Conservation (phyloP, 30 jellyfish, hydroid and myxozoan genomes). For the Hydractinia symbiolongicarpus region DNA sequence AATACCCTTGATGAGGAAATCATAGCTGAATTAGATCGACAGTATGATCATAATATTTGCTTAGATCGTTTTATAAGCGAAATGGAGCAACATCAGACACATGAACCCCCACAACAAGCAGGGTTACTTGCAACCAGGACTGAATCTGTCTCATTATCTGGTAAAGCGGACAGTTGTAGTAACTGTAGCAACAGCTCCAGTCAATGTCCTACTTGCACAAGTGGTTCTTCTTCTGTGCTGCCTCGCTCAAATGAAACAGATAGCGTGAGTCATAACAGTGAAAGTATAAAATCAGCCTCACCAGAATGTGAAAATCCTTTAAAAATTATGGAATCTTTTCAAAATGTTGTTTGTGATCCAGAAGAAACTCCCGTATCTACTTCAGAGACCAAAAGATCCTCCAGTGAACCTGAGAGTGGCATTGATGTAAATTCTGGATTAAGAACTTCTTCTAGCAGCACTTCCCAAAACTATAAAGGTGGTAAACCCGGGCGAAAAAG, state of each 20-base stretch:
- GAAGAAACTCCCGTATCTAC: neutral
- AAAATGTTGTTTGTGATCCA: neutral
- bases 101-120: neutral
- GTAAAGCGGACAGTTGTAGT: conserved; percentile 12
- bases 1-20: neutral
- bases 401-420: conserved; percentile 3
- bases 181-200: neutral
- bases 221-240: conserved; percentile 7
- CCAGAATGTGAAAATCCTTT: neutral
- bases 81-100: neutral
- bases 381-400: neutral
- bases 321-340: neutral
- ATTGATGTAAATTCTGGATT: neutral
- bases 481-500: conserved; percentile 16
- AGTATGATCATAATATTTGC: conserved; percentile 17
- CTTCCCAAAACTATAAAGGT: conserved; percentile 9
- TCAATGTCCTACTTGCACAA: neutral
- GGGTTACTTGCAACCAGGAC: neutral
- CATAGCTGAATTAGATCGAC: conserved; percentile 12
- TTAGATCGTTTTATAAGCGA: conserved; percentile 23
- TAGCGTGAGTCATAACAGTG: neutral
- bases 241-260: conserved; percentile 12
- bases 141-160: neutral
- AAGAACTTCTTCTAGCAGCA: neutral
- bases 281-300: neutral